Base-by-base conservation (phyloP, 2,113 vertebrate species). In the Plecotus auritus region DNA sequence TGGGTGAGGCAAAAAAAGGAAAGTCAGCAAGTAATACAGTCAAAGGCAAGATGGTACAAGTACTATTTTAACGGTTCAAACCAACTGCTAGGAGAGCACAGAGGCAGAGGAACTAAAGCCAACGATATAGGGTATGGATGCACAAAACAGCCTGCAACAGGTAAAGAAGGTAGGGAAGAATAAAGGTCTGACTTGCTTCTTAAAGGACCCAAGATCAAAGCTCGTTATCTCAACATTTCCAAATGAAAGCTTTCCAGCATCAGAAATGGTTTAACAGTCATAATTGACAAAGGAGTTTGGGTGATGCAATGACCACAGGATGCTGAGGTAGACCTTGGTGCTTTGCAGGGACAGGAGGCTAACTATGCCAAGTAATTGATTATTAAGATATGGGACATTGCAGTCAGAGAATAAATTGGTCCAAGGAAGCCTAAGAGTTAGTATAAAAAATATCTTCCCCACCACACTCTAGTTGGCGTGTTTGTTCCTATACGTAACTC, bases 181-280 rank as follows among this genome's bases (percentile, higher is more conserved):
- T 11, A 10, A 73, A 86, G 32, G 32, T 97, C 61, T 56, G 35
- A 28, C 45, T 74, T 66, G 7, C 64, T 81, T 85, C n/a, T 64
- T 95, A n/a, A 76, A n/a, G 32, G 28, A 70, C 28, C 20, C 30
- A 89, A 28, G 14, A 86, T 28, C 9, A 80, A 92, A 83, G 18
- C 37, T 77, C 32, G 17, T 70, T 28, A 74, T 40, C 78, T 82
- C 11, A 81, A 11, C 45, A 47, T 85, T 88, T 88, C 9, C 28
- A 70, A 81, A 88, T 66, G 92, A 93, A 90, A 83, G 40, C n/a
- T 81, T 45, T 49, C 32, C 64, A 70, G 26, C 18, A 67, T 67
- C 28, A 47, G 66, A 76, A 93, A 87, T 74, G 4, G 66, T 69
- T 76, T 81, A 81, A 59, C 81, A 76, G n/a, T 81, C 56, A 56